Conservation (phyloP, 2,888 invertebrate genomes). For the Melieria omissa region DNA sequence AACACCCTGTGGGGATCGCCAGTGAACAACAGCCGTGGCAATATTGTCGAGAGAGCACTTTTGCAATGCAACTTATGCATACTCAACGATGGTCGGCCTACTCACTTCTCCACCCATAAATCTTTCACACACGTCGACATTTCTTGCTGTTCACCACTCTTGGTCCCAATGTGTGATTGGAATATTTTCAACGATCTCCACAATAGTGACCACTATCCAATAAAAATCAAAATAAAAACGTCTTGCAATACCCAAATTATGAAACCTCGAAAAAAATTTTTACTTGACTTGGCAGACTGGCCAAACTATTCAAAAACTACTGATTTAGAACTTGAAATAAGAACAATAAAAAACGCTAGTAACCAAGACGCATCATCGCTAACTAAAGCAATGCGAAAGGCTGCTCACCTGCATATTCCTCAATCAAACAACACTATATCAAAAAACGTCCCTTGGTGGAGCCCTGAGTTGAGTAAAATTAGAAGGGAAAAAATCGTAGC, state of each 20-base stretch:
- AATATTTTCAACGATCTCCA: constrained; percentile 30
- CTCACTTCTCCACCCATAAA: constrained; percentile 36
- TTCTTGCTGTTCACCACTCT: constrained; percentile 28
- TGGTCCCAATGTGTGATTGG: constrained; percentile 25
- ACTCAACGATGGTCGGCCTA: constrained; percentile 35
- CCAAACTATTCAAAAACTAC: not conserved
- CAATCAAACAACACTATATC: constrained; percentile 2
- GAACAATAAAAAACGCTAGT: not conserved
- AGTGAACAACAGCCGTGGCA: constrained; percentile 8
- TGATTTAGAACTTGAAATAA: not conserved
- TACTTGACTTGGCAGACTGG: constrained; percentile 14
- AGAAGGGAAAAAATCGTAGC: constrained; percentile 17
- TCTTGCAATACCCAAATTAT: not conserved
- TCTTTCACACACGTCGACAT: constrained; percentile 35
- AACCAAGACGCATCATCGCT: constrained; percentile 14
- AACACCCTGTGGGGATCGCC: not conserved
- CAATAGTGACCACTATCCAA: constrained; percentile 34
- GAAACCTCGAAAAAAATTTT: constrained; percentile 14
- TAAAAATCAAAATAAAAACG: constrained; percentile 17
- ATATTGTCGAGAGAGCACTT: constrained; percentile 24
- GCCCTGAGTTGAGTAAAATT: not conserved
- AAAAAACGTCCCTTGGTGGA: constrained; percentile 15
- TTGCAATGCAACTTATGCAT: constrained; percentile 23
- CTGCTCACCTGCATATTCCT: constrained; percentile 11
- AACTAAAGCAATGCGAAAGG: constrained; percentile 3